Evolutionary conservation across 2,888 invertebrate genomes (phyloP).

Genomic region (Peribatodes rhomboidaria): DNA sequence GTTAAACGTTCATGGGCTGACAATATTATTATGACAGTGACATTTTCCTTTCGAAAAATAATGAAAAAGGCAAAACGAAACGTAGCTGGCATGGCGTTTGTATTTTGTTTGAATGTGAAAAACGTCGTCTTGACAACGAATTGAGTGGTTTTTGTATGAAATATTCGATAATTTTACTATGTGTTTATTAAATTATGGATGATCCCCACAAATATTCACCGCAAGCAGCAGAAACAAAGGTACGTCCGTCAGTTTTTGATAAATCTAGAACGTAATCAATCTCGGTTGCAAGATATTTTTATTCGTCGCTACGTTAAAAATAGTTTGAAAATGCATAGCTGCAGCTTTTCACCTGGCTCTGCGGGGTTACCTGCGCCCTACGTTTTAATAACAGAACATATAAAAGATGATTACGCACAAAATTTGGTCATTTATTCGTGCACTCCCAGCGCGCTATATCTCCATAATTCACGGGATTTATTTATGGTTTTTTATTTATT

Average conservation of each 20-base stretch:
- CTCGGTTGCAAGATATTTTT: slow-evolving; percentile 66
- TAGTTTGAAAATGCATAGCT: slow-evolving; percentile 71
- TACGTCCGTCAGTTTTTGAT: slow-evolving; percentile 51
- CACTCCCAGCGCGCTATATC: slow-evolving; percentile 38
- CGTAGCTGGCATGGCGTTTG: slow-evolving; percentile 50
- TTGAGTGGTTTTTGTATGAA: slow-evolving; percentile 71
- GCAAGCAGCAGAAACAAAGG: slow-evolving; percentile 72
- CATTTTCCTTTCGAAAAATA: neutral
- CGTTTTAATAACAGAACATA: slow-evolving; percentile 3
- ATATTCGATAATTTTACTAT: slow-evolving; percentile 74
- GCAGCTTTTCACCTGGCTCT: slow-evolving; percentile 57
- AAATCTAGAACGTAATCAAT: slow-evolving; percentile 41
- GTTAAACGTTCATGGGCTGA: neutral
- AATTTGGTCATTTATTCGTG: slow-evolving; percentile 32
- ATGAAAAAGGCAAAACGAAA: slow-evolving; percentile 15
- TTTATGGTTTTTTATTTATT: slow-evolving; percentile 80
- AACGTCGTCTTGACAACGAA: slow-evolving; percentile 84
- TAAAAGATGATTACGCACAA: slow-evolving; percentile 23
- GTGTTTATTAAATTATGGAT: slow-evolving; percentile 82
- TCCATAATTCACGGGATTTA: slow-evolving; percentile 53
- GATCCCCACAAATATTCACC: slow-evolving; percentile 69
- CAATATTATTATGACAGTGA: neutral
- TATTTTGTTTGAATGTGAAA: slow-evolving; percentile 73
- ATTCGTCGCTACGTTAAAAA: slow-evolving; percentile 69
- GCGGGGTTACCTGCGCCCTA: slow-evolving; percentile 42